Conservation (phyloP, 2,888 invertebrate species). For the Drosophila subsilvestris region DNA sequence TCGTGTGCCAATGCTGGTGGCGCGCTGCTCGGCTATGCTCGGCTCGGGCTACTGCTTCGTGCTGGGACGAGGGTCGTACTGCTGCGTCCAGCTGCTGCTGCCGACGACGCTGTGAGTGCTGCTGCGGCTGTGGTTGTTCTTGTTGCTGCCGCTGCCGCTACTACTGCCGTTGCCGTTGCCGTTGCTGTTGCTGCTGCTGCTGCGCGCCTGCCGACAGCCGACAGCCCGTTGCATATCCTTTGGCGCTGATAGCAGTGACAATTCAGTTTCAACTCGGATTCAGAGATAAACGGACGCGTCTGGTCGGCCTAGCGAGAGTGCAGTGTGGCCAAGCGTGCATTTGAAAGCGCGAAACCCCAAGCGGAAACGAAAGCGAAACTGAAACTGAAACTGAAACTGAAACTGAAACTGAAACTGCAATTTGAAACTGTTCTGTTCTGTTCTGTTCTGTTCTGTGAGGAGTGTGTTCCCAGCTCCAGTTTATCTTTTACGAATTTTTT, state of each 20-base stretch:
- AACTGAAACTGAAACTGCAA: neutral
- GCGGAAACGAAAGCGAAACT: neutral
- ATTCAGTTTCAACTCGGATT: slow-evolving; percentile 82
- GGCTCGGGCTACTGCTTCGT: slow-evolving; percentile 1
- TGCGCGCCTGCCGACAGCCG: slow-evolving; percentile 58
- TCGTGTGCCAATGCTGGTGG: neutral
- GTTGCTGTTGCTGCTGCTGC: slow-evolving; percentile 47
- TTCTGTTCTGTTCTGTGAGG: neutral
- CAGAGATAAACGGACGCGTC: slow-evolving; percentile 77
- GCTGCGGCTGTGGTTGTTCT: slow-evolving; percentile 11
- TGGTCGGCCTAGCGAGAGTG: slow-evolving; percentile 22
- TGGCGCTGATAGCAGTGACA: slow-evolving; percentile 75
- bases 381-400: neutral
- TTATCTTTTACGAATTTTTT: slow-evolving; percentile 33
- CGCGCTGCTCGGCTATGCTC: neutral
- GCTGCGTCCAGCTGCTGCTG: slow-evolving; percentile 15
- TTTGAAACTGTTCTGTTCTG: neutral
- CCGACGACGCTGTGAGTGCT: slow-evolving; percentile 8
- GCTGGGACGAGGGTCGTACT: slow-evolving; percentile 9
- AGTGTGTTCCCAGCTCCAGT: slow-evolving; percentile 8
- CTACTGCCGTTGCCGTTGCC: slow-evolving; percentile 20
- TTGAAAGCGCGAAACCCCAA: slow-evolving; percentile 21
- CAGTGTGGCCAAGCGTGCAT: slow-evolving; percentile 2
- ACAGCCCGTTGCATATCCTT: slow-evolving; percentile 67
- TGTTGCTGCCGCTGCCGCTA: slow-evolving; percentile 12